Base-by-base conservation (phyloP, 2,113 vertebrate genomes). In the Charadrius vociferus region DNA sequence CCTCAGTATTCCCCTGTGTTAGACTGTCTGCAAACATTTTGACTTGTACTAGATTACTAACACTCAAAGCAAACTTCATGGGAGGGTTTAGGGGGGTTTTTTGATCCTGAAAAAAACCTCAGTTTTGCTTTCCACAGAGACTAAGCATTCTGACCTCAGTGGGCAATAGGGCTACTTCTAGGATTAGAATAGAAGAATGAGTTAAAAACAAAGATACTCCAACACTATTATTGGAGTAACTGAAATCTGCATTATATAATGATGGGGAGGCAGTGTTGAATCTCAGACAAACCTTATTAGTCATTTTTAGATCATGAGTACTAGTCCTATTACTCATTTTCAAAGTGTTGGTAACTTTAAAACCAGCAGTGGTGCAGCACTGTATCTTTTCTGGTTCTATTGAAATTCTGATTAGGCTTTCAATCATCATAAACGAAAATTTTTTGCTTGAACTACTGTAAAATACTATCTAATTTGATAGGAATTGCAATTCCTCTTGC, bases 181-280 rank as follows among this genome's bases (percentile, higher is more conserved):
- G 50, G 27, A 74, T 50, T 14, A 83, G 13, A 82, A 65, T 14
- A n/a, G 70, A 85, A 78, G 65, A 73, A 43, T 19, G 9, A 43
- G 6, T 32, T 59, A 50, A 59, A 88, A 77, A 10, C 12, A 62
- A 61, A 37, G 17, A n/a, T 36, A 67, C 2, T 4, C 3, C 8
- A 39, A 63, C 63, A 9, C 3, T 45, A 8, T 19, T 45, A 29
- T 21, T 45, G 20, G 23, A 65, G 32, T 41, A 92, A 83, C 12
- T 4, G 20, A 83, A 89, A 52, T 70, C 24, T 47, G 52, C 17
- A 19, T 47, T 47, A 39, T 4, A n/a, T 30, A 41, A 8, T 14
- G 13, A 50, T 6, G 3, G 21, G 5, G 1, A 32, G 2, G 12
- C 4, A 1, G 12, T 39, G 10, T 0, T 75, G 32, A n/a, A 71